These are phyloP conservation scores for Zaprionus ghesquierei DNA, from an alignment of 1,140 invertebrate genomes.

Conservation along the genomic window DNA sequence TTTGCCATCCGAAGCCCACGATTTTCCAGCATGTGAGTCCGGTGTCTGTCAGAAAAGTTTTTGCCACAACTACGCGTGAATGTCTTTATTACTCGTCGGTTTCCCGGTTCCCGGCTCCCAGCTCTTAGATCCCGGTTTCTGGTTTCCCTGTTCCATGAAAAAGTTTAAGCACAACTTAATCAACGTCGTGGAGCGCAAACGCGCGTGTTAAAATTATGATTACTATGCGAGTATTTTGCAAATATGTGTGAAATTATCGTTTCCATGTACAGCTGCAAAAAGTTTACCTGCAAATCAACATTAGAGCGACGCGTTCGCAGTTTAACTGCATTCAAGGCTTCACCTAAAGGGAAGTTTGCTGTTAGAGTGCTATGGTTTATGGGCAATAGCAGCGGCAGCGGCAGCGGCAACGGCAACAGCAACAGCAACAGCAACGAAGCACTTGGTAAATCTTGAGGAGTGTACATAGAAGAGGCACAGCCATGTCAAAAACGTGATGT, in stretches of 20 bases:
- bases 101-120: neutral
- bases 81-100: conserved; percentile 32
- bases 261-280: conserved; percentile 52
- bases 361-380: conserved; percentile 7
- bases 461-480: conserved; percentile 2
- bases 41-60: conserved; percentile 24
- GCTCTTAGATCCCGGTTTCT: neutral
- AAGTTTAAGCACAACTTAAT: conserved; percentile 78
- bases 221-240: conserved; percentile 44
- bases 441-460: conserved; percentile 16
- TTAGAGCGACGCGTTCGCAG: conserved; percentile 5
- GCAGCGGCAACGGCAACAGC: neutral
- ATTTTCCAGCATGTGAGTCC: neutral
- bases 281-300: conserved; percentile 41
- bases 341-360: conserved; percentile 28
- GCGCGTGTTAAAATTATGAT: conserved; percentile 75
- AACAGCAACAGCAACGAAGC: neutral
- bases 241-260: conserved; percentile 76
- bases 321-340: conserved; percentile 16
- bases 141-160: conserved; percentile 14
- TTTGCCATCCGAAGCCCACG: neutral
- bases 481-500: conserved; percentile 30
- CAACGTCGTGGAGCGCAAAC: conserved; percentile 58
- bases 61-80: conserved; percentile 31
- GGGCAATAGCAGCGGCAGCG: neutral